Conservation (phyloP, 2,113 vertebrate genomes). For the Origma solitaria region DNA sequence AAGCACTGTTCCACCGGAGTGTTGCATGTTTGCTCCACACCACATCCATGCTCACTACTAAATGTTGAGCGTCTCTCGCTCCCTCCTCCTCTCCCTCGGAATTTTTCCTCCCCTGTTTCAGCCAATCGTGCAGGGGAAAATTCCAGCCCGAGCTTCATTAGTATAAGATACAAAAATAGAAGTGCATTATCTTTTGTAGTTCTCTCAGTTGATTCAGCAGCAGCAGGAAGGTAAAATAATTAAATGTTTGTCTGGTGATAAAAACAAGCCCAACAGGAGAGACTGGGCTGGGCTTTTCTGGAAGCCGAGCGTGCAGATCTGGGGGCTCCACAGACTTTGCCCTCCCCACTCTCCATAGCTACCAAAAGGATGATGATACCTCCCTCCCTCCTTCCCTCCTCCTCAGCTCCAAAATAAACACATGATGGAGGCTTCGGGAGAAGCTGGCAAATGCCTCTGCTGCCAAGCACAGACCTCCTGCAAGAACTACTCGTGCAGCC, state of each 20-base stretch:
- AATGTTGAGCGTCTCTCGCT: background rate
- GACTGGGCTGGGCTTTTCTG: background rate
- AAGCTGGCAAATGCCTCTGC: background rate
- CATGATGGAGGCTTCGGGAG: background rate
- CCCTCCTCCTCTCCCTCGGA: background rate
- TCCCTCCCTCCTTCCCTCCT: slow-evolving; percentile 16
- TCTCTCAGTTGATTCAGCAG: slow-evolving; percentile 14
- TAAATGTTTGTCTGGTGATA: slow-evolving; percentile 23
- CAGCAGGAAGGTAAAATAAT: slow-evolving; percentile 10
- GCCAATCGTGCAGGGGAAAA: background rate
- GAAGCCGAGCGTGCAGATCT: background rate
- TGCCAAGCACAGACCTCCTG: background rate
- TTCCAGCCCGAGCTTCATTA: slow-evolving; percentile 40
- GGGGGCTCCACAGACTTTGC: background rate
- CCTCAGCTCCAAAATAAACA: slow-evolving; percentile 45
- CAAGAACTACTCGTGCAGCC: background rate
- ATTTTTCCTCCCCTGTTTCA: background rate
- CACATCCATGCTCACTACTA: accelerated
- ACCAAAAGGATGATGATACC: background rate
- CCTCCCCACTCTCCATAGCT: background rate
- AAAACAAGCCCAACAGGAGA: background rate
- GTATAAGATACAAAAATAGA: slow-evolving; percentile 49
- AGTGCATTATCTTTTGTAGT: slow-evolving; percentile 21
- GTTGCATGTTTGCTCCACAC: background rate
- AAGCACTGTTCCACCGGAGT: accelerated